phyloP scores from a whole-genome alignment of 2,797 vertebrate genomes.

The Numenius phaeopus region DNA sequence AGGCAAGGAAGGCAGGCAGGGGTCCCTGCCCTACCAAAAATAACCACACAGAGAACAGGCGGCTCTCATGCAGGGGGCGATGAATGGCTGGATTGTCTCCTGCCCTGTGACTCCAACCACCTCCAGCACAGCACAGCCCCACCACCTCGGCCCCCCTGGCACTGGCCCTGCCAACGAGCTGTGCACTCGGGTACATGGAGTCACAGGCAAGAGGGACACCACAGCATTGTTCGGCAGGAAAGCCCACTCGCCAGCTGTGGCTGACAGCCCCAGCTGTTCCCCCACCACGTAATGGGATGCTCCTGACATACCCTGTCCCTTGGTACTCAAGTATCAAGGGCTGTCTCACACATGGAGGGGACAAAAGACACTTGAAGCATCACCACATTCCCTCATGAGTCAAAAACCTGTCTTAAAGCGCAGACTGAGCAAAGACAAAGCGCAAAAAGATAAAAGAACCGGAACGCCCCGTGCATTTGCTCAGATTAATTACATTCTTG shows the following conservation, averaged over 20 bases:
- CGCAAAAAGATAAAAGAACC: neutral
- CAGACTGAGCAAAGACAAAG: neutral
- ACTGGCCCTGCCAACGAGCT: accelerated
- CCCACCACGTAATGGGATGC: accelerated
- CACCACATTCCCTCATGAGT: accelerated
- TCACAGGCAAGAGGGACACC: accelerated
- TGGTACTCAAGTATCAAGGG: accelerated
- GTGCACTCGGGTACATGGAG: accelerated
- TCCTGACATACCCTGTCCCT: neutral
- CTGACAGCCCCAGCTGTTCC: neutral
- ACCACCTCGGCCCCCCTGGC: accelerated
- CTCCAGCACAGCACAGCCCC: accelerated
- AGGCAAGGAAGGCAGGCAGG: accelerated
- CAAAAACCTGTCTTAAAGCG: neutral
- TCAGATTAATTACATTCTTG: neutral
- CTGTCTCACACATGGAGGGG: accelerated
- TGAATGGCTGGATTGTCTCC: neutral
- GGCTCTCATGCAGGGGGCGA: accelerated
- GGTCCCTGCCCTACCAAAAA: neutral
- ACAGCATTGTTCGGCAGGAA: neutral
- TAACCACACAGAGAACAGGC: accelerated
- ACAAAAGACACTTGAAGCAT: neutral
- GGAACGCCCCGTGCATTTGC: neutral
- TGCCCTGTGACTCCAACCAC: neutral
- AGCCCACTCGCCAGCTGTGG: neutral